phyloP scores from a whole-genome alignment of 2,113 vertebrate species.

The Brienomyrus longianalis region DNA sequence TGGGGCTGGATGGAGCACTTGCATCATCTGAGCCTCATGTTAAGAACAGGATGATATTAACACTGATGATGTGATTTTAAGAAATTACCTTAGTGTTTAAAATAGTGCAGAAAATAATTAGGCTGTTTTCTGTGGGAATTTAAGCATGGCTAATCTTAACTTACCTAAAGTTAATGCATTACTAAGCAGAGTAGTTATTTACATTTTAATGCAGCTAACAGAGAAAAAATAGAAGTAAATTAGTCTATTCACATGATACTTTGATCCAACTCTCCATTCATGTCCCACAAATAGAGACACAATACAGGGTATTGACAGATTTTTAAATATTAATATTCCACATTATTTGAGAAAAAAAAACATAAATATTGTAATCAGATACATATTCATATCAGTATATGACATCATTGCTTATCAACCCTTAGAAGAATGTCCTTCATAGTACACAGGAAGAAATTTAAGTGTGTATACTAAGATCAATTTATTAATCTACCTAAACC shows the following conservation, averaged over 20 bases:
- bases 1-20: slow-evolving; percentile 42
- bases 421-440: background rate
- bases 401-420: background rate
- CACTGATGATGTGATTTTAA: background rate
- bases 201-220: background rate
- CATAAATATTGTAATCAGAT: background rate
- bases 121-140: background rate
- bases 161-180: background rate
- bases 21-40: background rate
- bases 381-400: background rate
- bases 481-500: background rate
- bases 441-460: background rate
- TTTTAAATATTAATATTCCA: background rate
- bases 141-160: background rate
- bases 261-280: background rate
- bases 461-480: background rate
- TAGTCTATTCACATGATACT: background rate
- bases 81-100: background rate
- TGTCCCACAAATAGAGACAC: background rate
- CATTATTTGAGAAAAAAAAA: slow-evolving; percentile 27
- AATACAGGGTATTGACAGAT: background rate
- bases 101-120: background rate
- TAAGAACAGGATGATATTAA: background rate
- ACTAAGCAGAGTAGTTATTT: background rate
- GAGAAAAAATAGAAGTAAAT: background rate